Percentiles rank a stretch among this genome's conserved stretches.
Conservation (phyloP, 2,797 vertebrate genomes). For the Aeoliscus strigatus region DNA sequence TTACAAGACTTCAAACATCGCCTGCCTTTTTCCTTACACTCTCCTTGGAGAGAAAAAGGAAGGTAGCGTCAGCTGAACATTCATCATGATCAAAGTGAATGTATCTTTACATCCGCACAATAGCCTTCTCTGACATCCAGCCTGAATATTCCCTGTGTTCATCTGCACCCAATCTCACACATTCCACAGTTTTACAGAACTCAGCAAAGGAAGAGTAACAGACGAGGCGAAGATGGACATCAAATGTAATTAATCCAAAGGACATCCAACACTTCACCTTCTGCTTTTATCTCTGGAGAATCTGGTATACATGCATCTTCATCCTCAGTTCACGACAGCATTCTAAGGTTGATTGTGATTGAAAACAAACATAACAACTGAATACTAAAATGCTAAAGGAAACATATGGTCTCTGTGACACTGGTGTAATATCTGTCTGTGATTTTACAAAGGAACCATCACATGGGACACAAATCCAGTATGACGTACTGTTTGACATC, state of each 20-base stretch:
- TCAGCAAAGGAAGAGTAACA: slow-evolving; percentile 51
- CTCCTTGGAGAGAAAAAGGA: slow-evolving; percentile 48
- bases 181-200: slow-evolving; percentile 64
- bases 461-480: no score
- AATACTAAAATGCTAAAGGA: no score
- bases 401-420: no score
- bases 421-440: no score
- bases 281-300: slow-evolving; percentile 69
- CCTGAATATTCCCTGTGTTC: slow-evolving; percentile 51
- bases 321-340: no score
- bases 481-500: no score
- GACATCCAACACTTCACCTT: slow-evolving; percentile 50
- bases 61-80: slow-evolving; percentile 49
- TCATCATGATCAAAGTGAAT: slow-evolving; percentile 62
- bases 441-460: no score
- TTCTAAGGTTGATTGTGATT: no score
- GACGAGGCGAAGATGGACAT: slow-evolving; percentile 59
- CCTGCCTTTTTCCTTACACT: slow-evolving; percentile 16
- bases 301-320: no score
- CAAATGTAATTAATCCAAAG: slow-evolving; percentile 71
- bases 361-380: no score
- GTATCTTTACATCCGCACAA: slow-evolving; percentile 40
- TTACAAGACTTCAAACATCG: no score
- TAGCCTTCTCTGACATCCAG: slow-evolving; percentile 37
- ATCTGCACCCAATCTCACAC: slow-evolving; percentile 56